phyloP scores from a whole-genome alignment of 2,888 invertebrate genomes.

The Tridacna crocea region DNA sequence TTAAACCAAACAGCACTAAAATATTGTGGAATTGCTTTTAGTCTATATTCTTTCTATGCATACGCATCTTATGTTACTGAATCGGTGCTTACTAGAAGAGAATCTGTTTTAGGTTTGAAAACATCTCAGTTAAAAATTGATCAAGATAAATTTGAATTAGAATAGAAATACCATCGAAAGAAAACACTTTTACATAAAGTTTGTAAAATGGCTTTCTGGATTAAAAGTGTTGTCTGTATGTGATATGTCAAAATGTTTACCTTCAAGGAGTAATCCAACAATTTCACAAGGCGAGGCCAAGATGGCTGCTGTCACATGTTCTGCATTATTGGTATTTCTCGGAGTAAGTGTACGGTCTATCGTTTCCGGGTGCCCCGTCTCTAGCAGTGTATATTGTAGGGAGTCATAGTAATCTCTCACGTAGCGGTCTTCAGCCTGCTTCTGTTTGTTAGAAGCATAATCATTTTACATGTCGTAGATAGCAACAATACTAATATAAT shows the following conservation, averaged over 20 bases:
- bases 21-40: too few species aligned
- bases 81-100: too few species aligned
- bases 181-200: too few species aligned
- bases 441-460: background rate
- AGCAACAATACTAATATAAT: too few species aligned
- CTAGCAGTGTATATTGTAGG: slow-evolving; percentile 64
- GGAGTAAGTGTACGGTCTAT: slow-evolving; percentile 59
- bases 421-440: slow-evolving; percentile 16
- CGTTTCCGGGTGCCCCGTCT: slow-evolving; percentile 64
- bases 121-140: background rate
- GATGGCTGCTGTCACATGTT: slow-evolving; percentile 44
- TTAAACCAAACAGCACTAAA: too few species aligned
- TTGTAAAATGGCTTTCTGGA: too few species aligned
- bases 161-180: too few species aligned
- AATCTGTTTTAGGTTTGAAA: too few species aligned
- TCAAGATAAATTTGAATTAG: background rate
- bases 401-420: slow-evolving; percentile 45
- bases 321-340: slow-evolving; percentile 29
- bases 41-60: too few species aligned
- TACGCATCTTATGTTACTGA: too few species aligned
- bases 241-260: slow-evolving; percentile 7
- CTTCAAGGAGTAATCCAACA: slow-evolving; percentile 64
- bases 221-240: too few species aligned
- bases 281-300: slow-evolving; percentile 69
- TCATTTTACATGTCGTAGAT: too few species aligned